A percentile compares a stretch with the other conserved stretches of the same genome.
phyloP scores from a whole-genome alignment of 2,113 vertebrate species.

The Halichoerus grypus region DNA sequence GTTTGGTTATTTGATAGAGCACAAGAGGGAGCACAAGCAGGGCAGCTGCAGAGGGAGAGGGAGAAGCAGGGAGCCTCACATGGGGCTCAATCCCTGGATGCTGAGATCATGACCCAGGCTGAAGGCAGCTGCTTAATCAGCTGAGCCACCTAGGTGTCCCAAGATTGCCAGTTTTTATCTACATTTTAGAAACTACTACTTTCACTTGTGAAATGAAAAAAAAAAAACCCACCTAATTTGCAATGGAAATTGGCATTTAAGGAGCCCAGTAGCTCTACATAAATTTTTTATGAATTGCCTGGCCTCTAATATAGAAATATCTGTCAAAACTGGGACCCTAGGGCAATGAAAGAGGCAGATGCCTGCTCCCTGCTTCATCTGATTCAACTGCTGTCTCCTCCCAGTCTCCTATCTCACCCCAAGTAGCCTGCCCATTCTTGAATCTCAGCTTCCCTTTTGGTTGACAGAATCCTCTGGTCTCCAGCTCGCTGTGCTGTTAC shows the following conservation, averaged over 20 bases:
- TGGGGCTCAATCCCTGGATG: background rate
- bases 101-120: background rate
- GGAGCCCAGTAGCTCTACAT: background rate
- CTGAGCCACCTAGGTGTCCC: background rate
- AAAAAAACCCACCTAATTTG: background rate
- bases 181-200: slow-evolving; percentile 14
- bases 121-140: background rate
- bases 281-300: background rate
- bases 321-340: background rate
- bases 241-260: background rate
- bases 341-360: background rate
- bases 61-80: background rate
- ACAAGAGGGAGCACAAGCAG: background rate
- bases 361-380: background rate
- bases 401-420: background rate
- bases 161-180: slow-evolving; percentile 42
- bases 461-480: background rate
- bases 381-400: background rate
- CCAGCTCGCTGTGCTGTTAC: background rate
- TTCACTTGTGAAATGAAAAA: slow-evolving; percentile 28
- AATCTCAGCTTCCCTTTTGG: background rate
- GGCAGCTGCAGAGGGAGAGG: background rate
- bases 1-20: background rate
- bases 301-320: background rate
- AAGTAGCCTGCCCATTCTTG: background rate